Conservation (phyloP, 2,113 vertebrate genomes). For the Menidia beryllina region DNA sequence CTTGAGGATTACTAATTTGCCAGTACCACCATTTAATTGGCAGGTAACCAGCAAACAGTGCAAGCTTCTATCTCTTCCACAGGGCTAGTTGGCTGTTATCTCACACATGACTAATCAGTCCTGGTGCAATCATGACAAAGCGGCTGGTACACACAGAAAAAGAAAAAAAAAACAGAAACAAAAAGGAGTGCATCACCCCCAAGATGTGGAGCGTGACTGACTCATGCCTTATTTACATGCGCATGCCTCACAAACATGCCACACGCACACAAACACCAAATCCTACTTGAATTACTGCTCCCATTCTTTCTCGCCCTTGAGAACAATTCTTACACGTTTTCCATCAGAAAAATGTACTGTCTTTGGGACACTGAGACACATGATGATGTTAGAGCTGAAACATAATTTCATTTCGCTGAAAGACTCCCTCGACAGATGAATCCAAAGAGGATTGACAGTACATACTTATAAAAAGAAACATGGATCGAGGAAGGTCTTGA, state of each 20-base stretch:
- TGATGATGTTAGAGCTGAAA: slow-evolving; percentile 59
- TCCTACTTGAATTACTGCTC: slow-evolving; percentile 46
- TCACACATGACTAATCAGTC: slow-evolving; percentile 67
- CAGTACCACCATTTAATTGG: slow-evolving; percentile 60
- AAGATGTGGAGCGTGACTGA: slow-evolving; percentile 57
- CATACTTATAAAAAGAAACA: slow-evolving; percentile 68
- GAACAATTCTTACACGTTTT: slow-evolving; percentile 60
- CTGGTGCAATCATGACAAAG: slow-evolving; percentile 56
- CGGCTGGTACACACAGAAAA: slow-evolving; percentile 17
- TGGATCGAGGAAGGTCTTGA: slow-evolving; percentile 59
- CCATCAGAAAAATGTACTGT: slow-evolving; percentile 51
- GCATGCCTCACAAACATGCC: slow-evolving; percentile 33
- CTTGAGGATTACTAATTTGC: slow-evolving; percentile 72
- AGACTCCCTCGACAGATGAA: slow-evolving; percentile 62
- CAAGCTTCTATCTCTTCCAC: slow-evolving; percentile 41
- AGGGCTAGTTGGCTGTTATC: slow-evolving; percentile 53
- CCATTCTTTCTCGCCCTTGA: slow-evolving; percentile 39
- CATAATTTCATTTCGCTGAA: slow-evolving; percentile 73
- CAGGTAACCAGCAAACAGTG: slow-evolving; percentile 60
- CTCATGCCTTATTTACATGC: slow-evolving; percentile 62
- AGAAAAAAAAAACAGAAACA: no score
- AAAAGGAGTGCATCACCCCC: no score
- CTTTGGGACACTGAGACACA: slow-evolving; percentile 48
- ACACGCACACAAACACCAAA: slow-evolving; percentile 5
- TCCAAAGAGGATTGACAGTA: slow-evolving; percentile 70